These are phyloP conservation scores for Serripes groenlandicus DNA, from an alignment of 2,888 invertebrate species.

Conservation along the genomic window DNA sequence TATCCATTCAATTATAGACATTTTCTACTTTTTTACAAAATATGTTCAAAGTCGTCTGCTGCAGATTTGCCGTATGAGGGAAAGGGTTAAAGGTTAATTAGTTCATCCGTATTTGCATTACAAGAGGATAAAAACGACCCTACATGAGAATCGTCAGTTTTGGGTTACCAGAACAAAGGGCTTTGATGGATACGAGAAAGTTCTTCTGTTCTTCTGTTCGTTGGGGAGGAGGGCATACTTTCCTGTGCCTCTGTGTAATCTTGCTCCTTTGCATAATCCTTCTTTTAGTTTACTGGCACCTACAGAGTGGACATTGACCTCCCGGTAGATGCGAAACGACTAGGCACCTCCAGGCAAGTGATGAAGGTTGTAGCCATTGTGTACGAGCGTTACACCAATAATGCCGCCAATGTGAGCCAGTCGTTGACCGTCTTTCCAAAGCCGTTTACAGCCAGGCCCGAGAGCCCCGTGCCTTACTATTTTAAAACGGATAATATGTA, in stretches of 20 bases:
- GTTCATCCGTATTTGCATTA: too few relatives aligned
- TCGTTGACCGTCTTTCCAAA: background rate
- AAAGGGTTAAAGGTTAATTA: background rate
- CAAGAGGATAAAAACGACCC: too few relatives aligned
- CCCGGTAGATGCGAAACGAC: too few relatives aligned
- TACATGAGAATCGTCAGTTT: too few relatives aligned
- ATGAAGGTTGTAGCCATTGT: constrained; percentile 4
- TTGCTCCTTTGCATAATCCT: too few relatives aligned
- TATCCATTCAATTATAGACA: background rate
- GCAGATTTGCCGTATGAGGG: background rate
- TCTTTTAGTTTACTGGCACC: too few relatives aligned
- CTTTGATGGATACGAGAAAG: constrained; percentile 1
- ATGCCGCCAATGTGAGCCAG: background rate
- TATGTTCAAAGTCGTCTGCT: background rate
- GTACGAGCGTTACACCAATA: background rate
- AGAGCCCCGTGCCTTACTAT: background rate
- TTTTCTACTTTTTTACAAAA: background rate
- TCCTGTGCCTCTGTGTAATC: too few relatives aligned
- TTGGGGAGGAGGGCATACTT: too few relatives aligned
- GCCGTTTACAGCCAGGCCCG: background rate
- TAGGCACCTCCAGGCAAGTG: background rate
- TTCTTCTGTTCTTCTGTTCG: too few relatives aligned
- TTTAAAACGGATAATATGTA: background rate
- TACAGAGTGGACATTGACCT: too few relatives aligned
- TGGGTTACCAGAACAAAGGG: too few relatives aligned